Evolutionary conservation across 2,113 vertebrate species (phyloP), one percentile per base, ranked within the genome.

Genomic region (Nycticryphes semicollaris): DNA sequence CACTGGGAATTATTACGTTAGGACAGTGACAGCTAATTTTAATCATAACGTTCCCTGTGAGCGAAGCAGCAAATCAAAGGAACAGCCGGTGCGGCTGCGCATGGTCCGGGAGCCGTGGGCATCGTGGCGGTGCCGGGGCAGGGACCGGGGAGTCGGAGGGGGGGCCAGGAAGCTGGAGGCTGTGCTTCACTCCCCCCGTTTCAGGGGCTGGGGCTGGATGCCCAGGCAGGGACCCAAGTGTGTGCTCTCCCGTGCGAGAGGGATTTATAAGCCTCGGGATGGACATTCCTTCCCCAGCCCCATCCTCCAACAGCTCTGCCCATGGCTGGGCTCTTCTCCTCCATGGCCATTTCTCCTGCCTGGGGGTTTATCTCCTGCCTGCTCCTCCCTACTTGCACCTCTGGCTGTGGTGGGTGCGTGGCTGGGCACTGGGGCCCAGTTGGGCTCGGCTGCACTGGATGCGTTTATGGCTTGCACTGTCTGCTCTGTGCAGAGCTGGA

Each of bases 1-100:
- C 59, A 39, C 66, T 48, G 95, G 96, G 97, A 87, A 96, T 96
- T 96, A 79, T 93, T 91, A 96, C 67, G 67, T 91, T 91, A 85
- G 95, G 84, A 78, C 60, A 15, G 67, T 80, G 92, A 97, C 89
- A 88, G 96, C 92, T 73, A 92, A 84, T 93, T 87, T 93, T 81
- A 79, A 89, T 80, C 89, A 89, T 39, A 82, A 74, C 21, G 48
- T 77, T 97, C 87, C 92, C 68, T 7, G 35, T 6, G 62, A 81
- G 54, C 1, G 14, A 76, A 84, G 91, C 73, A 67, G 86, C 21
- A 27, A 60, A 94, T 89, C 68, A 54, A 33, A 83, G 33, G 24
- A 24, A 4, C 1, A 50, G 75, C 56, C 22, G 23, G 51, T 17
- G 69, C 3, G 18, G 54, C 92, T 53, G 90, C 20, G 18, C 23